Evolutionary conservation across 2,113 vertebrate genomes (phyloP).

Genomic region (Centropus bengalensis): DNA sequence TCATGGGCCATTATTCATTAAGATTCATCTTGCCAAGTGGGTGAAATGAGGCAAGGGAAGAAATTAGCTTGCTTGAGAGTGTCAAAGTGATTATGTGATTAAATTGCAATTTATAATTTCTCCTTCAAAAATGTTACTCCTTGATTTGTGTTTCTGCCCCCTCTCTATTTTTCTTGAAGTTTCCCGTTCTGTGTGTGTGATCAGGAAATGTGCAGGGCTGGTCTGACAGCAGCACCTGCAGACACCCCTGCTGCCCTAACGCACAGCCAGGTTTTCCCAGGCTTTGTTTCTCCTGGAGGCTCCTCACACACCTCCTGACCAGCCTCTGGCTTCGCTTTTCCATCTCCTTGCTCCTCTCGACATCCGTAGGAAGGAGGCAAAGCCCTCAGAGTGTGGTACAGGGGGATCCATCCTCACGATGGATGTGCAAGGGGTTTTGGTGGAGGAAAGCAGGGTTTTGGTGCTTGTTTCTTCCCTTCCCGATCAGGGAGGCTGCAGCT

Average conservation of each 20-base stretch:
- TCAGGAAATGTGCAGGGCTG: not conserved
- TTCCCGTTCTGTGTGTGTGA: not conserved
- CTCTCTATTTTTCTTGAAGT: not conserved
- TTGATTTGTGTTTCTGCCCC: slow-evolving; percentile 78
- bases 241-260: not conserved
- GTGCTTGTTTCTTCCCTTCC: not conserved
- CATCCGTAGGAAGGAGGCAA: too few species aligned
- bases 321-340: too few species aligned
- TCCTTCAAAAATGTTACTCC: slow-evolving; percentile 78
- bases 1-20: slow-evolving; percentile 86
- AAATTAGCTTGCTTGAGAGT: slow-evolving; percentile 88
- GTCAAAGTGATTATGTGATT: slow-evolving; percentile 88
- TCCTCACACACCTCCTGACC: rapidly evolving
- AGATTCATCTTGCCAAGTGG: slow-evolving; percentile 84
- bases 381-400: not conserved
- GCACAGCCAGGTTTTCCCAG: rapidly evolving
- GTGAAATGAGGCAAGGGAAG: slow-evolving; percentile 85
- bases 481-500: not conserved
- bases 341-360: too few species aligned
- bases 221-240: not conserved
- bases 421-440: not conserved
- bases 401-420: rapidly evolving
- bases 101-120: slow-evolving; percentile 87
- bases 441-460: not conserved
- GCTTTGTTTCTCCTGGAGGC: not conserved